Base-by-base conservation (phyloP, 2,888 invertebrate species). In the Trissoscelio sp. region DNA sequence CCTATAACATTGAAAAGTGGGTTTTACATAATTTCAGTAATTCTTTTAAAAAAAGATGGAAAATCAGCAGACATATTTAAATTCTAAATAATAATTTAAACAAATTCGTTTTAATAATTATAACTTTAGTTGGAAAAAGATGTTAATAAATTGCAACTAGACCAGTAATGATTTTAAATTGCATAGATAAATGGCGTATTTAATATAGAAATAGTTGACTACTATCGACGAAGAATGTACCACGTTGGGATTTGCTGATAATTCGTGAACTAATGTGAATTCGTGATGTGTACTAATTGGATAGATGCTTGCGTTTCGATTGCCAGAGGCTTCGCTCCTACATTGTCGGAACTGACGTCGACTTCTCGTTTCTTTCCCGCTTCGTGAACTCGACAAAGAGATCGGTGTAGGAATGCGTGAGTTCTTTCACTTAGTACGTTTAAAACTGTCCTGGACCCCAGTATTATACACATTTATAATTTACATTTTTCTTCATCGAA, bases 241-340 rank as follows among this genome's bases (percentile, higher is more conserved):
- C 12, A n/a, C 28, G 58, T n/a, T 5, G 9, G 51, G 77, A 77
- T 77, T 39, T 44, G 44, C 60, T 53, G 77, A 77, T 69, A 77
- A 60, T 77, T 77, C 62, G 48, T 62, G 46, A 42, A 69, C 69
- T 77, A 77, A 77, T 77, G 69, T 28, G 69, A 60, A 69, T 48
- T 69, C 62, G 42, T 67, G 77, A 77, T 69, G 69, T 60, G 60
- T 69, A 77, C 77, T 77, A 77, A 77, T 77, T 77, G 77, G 77
- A 28, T 77, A 69, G 77, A 77, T 77, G 57, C 58, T 75, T 75
- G 42, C 67, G 28, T 51, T 75, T 75, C 75, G 67, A 75, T 75
- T 75, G 62, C 37, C 60, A 12, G 31, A 44, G 20, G 5, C 46
- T 14, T 72, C 37, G 69, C 31, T 14, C 55, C 73, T 46, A 77